Evolutionary conservation across 2,888 invertebrate genomes (phyloP).

Genomic region (Scaptomyza parva): DNA sequence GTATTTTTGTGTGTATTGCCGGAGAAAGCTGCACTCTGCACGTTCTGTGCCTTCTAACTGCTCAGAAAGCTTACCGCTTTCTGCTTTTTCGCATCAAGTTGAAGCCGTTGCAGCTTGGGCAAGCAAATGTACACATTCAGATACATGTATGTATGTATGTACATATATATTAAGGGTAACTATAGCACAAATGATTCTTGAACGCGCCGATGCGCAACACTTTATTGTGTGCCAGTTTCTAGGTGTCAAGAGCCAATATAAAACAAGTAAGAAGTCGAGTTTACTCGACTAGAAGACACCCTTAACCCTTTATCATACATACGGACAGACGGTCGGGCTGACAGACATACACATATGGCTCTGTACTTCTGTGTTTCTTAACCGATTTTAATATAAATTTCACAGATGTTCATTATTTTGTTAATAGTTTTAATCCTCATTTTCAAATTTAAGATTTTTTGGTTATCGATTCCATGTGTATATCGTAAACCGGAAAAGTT

Average conservation of each 20-base stretch:
- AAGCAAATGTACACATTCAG: background rate
- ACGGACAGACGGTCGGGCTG: no score
- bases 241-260: conserved; percentile 60
- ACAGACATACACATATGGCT: no score
- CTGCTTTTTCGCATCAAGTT: conserved; percentile 63
- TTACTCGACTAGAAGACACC: background rate
- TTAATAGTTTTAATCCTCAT: no score
- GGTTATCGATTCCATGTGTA: no score
- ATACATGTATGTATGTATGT: no score
- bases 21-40: conserved; percentile 64
- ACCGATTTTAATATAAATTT: no score
- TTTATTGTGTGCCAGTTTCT: conserved; percentile 58
- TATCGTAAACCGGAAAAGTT: no score
- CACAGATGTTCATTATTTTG: no score
- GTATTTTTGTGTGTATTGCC: conserved; percentile 2
- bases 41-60: conserved; percentile 66
- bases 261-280: background rate
- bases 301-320: no score
- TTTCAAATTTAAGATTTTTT: no score
- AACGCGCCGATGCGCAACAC: conserved; percentile 62
- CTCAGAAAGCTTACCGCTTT: conserved; percentile 67
- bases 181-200: conserved; percentile 64
- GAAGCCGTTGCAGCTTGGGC: conserved; percentile 19
- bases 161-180: conserved; percentile 47
- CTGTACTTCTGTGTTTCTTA: no score